A percentile compares a stretch with the other conserved stretches of the same genome.
phyloP scores from a whole-genome alignment of 2,113 vertebrate genomes.

The Sinocyclocheilus anshuiensis region DNA sequence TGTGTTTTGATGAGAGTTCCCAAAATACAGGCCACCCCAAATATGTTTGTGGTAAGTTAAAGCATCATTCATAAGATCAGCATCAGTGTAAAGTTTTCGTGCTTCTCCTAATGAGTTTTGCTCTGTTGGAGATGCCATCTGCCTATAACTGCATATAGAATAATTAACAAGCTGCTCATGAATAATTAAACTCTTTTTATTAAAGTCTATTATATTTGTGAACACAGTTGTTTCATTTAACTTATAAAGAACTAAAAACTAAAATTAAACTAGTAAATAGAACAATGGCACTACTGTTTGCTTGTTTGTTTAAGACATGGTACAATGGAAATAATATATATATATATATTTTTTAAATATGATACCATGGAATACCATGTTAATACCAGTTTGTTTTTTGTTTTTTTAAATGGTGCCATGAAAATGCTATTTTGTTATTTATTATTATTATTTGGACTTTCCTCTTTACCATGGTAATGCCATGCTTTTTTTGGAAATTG shows the following conservation, averaged over 20 bases:
- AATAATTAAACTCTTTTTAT: conserved; percentile 23
- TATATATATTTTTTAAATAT: too few species aligned
- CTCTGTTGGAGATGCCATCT: conserved; percentile 52
- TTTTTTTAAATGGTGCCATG: too few species aligned
- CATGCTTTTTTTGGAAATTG: too few species aligned
- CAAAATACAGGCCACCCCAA: not conserved
- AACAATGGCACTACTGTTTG: not conserved
- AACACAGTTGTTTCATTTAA: not conserved
- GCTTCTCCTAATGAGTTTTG: conserved; percentile 12
- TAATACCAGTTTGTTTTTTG: too few species aligned
- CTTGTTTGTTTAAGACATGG: too few species aligned
- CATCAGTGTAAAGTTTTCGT: conserved; percentile 5
- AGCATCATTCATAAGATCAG: not conserved
- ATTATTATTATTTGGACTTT: too few species aligned
- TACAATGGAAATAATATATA: too few species aligned
- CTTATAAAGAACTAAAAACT: not conserved
- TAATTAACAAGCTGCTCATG: conserved; percentile 49
- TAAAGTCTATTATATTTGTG: not conserved
- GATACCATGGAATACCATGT: too few species aligned
- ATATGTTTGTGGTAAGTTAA: not conserved
- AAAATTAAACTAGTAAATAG: not conserved
- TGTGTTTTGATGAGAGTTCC: not conserved
- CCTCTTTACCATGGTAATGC: too few species aligned
- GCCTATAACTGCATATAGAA: conserved; percentile 46
- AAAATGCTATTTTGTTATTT: too few species aligned